Conservation (phyloP, 2,888 invertebrate genomes). For the Pelosia muscerda region DNA sequence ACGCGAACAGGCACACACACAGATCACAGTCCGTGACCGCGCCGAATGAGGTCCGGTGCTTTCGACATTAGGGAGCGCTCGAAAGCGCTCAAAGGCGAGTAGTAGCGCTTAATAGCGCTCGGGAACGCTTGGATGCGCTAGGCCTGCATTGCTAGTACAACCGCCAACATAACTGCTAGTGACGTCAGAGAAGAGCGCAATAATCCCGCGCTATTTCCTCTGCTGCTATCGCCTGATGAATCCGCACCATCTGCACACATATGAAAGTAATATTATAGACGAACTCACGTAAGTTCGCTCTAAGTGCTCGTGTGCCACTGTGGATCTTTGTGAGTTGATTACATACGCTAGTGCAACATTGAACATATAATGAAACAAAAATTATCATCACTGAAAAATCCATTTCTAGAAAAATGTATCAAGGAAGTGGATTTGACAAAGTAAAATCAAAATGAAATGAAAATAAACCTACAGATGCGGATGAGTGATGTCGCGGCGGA, state of each 20-base stretch:
- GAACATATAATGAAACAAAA: conserved; percentile 36
- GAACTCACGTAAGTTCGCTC: conserved; percentile 30
- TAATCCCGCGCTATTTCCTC: conserved; percentile 50
- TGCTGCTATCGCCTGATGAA: conserved; percentile 55
- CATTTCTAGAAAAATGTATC: conserved; percentile 15
- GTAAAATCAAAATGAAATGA: conserved; percentile 66
- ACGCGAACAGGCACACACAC: conserved; percentile 75
- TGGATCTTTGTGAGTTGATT: conserved; percentile 28
- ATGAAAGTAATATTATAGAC: conserved; percentile 43
- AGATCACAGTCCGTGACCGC: conserved; percentile 81
- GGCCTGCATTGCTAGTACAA: conserved; percentile 46
- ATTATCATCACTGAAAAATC: conserved; percentile 20
- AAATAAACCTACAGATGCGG: conserved; percentile 82
- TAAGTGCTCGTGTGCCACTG: conserved; percentile 27
- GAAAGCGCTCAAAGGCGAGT: conserved; percentile 35
- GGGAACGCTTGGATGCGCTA: conserved; percentile 48
- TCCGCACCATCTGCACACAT: conserved; percentile 60
- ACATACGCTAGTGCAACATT: conserved; percentile 49
- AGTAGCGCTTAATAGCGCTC: conserved; percentile 18
- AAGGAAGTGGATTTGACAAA: conserved; percentile 49
- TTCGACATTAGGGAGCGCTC: conserved; percentile 13
- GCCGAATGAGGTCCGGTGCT: conserved; percentile 39
- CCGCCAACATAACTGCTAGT: conserved; percentile 37
- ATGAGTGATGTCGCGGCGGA: conserved; percentile 81
- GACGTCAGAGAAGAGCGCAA: conserved; percentile 33